Conservation (phyloP, 2,113 vertebrate genomes). For the Suncus etruscus region DNA sequence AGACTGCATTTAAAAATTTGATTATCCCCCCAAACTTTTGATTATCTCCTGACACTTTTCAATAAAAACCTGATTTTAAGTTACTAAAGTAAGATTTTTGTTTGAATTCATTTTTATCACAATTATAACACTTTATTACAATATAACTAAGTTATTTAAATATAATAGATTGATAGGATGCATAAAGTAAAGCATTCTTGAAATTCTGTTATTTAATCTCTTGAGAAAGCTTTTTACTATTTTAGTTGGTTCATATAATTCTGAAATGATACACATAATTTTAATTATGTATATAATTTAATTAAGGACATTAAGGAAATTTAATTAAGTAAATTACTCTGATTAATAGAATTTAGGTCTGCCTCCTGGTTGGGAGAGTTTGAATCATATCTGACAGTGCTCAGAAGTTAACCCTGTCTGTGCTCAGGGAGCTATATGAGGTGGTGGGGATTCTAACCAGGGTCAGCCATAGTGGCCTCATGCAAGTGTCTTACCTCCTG, state of each 20-base stretch:
- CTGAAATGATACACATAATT: no score
- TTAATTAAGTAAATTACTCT: neutral
- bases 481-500: no score
- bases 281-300: no score
- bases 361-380: no score
- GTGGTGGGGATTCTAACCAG: no score
- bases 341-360: neutral
- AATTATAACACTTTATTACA: conserved; percentile 19
- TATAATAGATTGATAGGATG: neutral
- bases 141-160: neutral
- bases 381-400: no score
- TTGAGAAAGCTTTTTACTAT: neutral
- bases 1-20: neutral
- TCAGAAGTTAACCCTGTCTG: no score
- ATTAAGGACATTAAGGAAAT: no score
- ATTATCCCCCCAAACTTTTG: no score
- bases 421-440: no score
- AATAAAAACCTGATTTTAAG: conserved; percentile 38
- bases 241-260: neutral
- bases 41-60: neutral
- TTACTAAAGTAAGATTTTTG: neutral
- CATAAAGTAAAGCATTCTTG: neutral
- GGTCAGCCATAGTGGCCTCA: no score
- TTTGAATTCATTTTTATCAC: neutral
- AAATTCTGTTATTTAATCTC: neutral